Percentiles rank a stretch among this genome's conserved stretches.
Conservation (phyloP, 1,140 invertebrate genomes). For the Chironomus striatipennis region DNA sequence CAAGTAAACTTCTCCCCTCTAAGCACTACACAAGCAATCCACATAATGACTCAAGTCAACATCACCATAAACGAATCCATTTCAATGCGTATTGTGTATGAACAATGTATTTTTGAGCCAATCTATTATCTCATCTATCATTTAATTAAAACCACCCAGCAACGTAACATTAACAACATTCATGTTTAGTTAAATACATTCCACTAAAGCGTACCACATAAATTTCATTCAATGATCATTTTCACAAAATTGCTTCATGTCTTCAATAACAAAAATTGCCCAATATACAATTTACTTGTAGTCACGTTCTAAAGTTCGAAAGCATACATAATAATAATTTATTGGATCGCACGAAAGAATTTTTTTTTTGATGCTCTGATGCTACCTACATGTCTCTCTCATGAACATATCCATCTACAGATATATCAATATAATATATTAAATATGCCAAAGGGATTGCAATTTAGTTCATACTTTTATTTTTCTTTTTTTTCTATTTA, state of each 20-base stretch:
- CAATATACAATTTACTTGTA: conserved; percentile 1
- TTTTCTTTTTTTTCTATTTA: neutral
- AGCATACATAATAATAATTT: conserved; percentile 15
- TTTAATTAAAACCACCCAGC: neutral
- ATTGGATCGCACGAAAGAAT: neutral
- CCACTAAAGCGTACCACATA: neutral
- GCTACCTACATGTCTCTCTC: neutral
- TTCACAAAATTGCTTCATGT: conserved; percentile 8
- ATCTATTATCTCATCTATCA: neutral
- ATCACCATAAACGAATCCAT: too few relatives aligned
- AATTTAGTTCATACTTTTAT: neutral
- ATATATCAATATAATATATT: too few relatives aligned
- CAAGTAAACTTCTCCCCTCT: too few relatives aligned
- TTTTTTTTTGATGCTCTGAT: neutral
- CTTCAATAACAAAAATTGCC: conserved; percentile 3
- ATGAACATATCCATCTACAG: too few relatives aligned
- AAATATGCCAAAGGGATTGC: neutral
- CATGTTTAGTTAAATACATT: neutral
- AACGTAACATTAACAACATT: neutral
- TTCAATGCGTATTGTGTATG: too few relatives aligned
- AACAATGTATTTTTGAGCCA: too few relatives aligned
- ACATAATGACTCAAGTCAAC: too few relatives aligned
- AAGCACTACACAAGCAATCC: too few relatives aligned
- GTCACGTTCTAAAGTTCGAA: conserved; percentile 6
- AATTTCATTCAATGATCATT: conserved; percentile 4